Percentiles rank a stretch among this genome's conserved stretches.
Evolutionary conservation across 2,113 vertebrate species (phyloP).

Genomic region (Toxostoma redivivum): DNA sequence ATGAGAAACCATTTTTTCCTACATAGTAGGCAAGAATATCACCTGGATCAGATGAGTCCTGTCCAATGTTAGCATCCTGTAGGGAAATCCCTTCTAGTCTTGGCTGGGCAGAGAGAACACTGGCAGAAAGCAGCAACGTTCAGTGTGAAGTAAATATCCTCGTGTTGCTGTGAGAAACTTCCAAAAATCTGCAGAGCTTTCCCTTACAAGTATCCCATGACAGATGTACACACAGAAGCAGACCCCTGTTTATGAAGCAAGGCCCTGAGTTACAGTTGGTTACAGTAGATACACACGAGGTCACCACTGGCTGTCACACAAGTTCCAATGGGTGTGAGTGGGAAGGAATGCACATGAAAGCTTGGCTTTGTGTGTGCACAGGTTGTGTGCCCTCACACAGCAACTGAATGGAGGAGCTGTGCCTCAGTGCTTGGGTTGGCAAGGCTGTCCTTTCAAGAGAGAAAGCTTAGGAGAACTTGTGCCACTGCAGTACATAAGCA

Average conservation of each 20-base stretch:
- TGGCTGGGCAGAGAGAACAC: neutral
- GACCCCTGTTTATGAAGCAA: neutral
- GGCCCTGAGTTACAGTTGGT: neutral
- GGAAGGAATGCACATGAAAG: neutral
- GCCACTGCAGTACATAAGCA: neutral
- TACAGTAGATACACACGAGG: neutral
- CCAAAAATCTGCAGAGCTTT: neutral
- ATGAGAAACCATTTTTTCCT: conserved; percentile 47
- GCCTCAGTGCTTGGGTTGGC: neutral
- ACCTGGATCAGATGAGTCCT: neutral
- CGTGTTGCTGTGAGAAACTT: neutral
- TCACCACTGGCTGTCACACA: neutral
- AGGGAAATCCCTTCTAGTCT: neutral
- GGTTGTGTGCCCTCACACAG: neutral
- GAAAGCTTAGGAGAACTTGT: neutral
- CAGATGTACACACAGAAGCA: neutral
- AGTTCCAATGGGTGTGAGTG: neutral
- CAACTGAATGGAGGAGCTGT: neutral
- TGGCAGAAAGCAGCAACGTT: neutral
- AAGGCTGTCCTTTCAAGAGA: neutral
- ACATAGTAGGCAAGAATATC: conserved; percentile 60
- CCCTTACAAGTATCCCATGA: neutral
- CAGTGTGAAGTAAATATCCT: neutral
- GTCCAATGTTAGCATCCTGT: neutral
- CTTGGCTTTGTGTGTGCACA: accelerated